phyloP scores from a whole-genome alignment of 1,140 invertebrate species.

The Scaptomyza graminum region DNA sequence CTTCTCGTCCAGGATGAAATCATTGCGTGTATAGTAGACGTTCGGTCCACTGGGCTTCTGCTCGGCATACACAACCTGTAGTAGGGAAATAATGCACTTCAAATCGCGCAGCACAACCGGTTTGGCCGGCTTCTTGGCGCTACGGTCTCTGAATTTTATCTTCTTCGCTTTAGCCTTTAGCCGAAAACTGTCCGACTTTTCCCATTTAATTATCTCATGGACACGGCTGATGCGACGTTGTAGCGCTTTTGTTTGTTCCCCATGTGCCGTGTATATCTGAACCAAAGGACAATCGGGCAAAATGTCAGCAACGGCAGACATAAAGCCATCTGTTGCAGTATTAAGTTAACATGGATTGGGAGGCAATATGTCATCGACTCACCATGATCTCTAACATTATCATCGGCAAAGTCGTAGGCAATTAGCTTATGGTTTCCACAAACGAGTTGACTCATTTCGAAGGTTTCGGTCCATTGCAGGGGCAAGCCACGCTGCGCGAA shows the following conservation, averaged over 20 bases:
- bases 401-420: constrained; percentile 37
- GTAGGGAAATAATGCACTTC: background rate
- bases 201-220: background rate
- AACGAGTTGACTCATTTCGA: background rate
- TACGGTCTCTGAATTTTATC: background rate
- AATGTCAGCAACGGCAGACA: constrained; percentile 6
- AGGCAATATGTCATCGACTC: background rate
- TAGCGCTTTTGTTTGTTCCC: constrained; percentile 8
- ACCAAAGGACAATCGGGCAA: constrained; percentile 34
- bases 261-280: constrained; percentile 53
- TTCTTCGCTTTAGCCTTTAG: background rate
- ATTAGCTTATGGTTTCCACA: constrained; percentile 34
- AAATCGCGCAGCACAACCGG: constrained; percentile 4
- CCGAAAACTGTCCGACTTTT: too few species aligned
- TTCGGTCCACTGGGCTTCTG: background rate
- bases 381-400: constrained; percentile 43
- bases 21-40: background rate
- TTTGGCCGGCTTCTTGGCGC: background rate
- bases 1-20: background rate
- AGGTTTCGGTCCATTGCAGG: background rate
- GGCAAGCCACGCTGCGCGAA: background rate
- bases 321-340: constrained; percentile 17
- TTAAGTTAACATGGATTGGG: background rate
- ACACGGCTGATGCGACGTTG: constrained; percentile 18
- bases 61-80: constrained; percentile 23